Conservation (phyloP, 2,113 vertebrate species). For the Lepus timidus region DNA sequence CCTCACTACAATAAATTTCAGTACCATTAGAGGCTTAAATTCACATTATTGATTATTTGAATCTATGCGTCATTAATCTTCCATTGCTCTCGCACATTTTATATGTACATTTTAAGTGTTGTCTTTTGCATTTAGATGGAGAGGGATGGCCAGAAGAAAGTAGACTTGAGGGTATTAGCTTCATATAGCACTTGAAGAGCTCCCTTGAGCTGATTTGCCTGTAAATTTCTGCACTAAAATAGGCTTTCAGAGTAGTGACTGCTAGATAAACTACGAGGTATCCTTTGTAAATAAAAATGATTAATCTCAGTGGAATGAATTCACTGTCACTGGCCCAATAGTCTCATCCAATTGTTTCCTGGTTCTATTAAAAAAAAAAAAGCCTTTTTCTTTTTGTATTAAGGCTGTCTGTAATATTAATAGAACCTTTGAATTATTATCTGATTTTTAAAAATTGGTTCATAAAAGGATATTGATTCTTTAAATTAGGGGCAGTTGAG, state of each 20-base stretch:
- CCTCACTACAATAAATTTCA: conserved; percentile 70
- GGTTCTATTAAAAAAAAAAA: not conserved
- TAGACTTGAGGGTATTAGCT: conserved; percentile 64
- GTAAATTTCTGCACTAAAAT: conserved; percentile 74
- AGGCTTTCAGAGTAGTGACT: conserved; percentile 51
- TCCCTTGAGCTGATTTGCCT: conserved; percentile 33
- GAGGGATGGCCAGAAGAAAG: conserved; percentile 56
- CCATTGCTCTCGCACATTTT: conserved; percentile 65
- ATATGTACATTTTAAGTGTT: conserved; percentile 68
- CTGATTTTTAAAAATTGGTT: conserved; percentile 73
- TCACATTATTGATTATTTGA: conserved; percentile 80
- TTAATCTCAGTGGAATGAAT: conserved; percentile 46
- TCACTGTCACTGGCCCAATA: conserved; percentile 34
- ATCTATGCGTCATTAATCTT: conserved; percentile 71
- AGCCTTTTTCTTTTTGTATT: conserved; percentile 61
- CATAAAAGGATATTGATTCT: conserved; percentile 75
- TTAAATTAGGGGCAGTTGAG: conserved; percentile 65
- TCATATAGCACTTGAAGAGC: conserved; percentile 55
- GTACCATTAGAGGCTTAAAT: conserved; percentile 57
- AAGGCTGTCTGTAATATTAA: conserved; percentile 64
- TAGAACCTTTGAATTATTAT: conserved; percentile 65
- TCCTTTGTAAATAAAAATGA: conserved; percentile 79
- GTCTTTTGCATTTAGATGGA: conserved; percentile 85
- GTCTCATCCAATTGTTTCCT: conserved; percentile 59
- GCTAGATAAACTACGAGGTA: conserved; percentile 31